phyloP scores from a whole-genome alignment of 2,888 invertebrate genomes.

The Drosophila planitibia region DNA sequence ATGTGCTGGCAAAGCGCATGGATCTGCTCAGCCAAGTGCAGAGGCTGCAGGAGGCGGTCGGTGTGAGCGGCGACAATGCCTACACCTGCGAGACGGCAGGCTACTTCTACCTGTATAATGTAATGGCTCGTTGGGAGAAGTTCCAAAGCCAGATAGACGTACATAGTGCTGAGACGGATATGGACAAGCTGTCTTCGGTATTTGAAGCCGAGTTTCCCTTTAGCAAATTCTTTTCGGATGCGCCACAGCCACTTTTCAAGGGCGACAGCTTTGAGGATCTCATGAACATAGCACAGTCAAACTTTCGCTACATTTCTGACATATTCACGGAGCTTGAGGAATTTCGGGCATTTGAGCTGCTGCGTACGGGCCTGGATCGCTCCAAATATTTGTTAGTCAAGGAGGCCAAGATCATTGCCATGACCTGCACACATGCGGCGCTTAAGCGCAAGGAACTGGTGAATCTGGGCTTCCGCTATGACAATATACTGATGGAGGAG shows the following conservation, averaged over 20 bases:
- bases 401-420: slow-evolving; percentile 99
- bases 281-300: slow-evolving; percentile 95
- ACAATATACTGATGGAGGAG: slow-evolving; percentile 99
- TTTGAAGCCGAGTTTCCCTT: slow-evolving; percentile 96
- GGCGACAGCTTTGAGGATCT: slow-evolving; percentile 92
- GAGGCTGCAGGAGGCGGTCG: slow-evolving; percentile 93
- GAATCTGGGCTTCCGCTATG: slow-evolving; percentile 97
- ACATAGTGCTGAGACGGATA: slow-evolving; percentile 45
- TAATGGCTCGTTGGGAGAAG: slow-evolving; percentile 95
- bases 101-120: slow-evolving; percentile 98
- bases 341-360: slow-evolving; percentile 98
- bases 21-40: slow-evolving; percentile 95
- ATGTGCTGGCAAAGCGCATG: slow-evolving; percentile 96
- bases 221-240: slow-evolving; percentile 95
- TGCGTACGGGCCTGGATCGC: slow-evolving; percentile 97
- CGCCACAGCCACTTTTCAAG: slow-evolving; percentile 96
- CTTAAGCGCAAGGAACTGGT: slow-evolving; percentile 98
- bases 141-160: slow-evolving; percentile 87
- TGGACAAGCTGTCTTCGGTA: slow-evolving; percentile 77
- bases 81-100: slow-evolving; percentile 99
- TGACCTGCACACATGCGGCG: slow-evolving; percentile 99
- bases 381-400: slow-evolving; percentile 98
- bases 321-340: slow-evolving; percentile 99
- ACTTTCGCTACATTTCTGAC: slow-evolving; percentile 96
- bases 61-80: slow-evolving; percentile 94